Base-by-base conservation (phyloP, 2,888 invertebrate species). In the Torymus auratus region DNA sequence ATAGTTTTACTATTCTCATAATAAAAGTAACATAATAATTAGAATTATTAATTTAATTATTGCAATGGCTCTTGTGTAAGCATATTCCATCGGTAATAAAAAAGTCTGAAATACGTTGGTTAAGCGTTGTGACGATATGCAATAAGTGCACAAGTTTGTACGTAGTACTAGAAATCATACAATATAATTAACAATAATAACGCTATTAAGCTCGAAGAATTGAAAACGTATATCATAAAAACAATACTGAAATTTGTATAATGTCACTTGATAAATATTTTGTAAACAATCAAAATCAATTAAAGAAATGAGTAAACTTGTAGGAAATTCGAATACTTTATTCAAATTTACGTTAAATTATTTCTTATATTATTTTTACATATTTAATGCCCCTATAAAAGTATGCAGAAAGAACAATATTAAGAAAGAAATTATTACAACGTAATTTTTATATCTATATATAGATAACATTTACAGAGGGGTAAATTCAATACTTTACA, bases 1-100 rank as follows among this genome's bases (percentile, higher is more conserved):
- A 74, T 74, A 79, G 14, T 72, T 53, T 58, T 68, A 55, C 15
- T 68, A 79, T 62, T 62, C 52, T 79, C 62, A 64, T 52, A 69
- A 28, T 17, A 68, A 64, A 64, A 61, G 61, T 23, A 69, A 73
- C 61, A 58, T 65, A 71, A 71, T 64, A 52, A 72, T 78, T 65
- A 72, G 60, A 78, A 78, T 50, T 72, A 55, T 67, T 62, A 72
- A 78, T 67, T 78, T 62, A 72, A 68, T 73, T 55, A 78, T 78
- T 78, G 72, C 78, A 65, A 72, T 78, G 60, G 23, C 41, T 60
- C 14, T 71, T 13, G 4, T 73, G 12, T 17, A 58, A 72, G 67
- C 28, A 65, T 72, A 14, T 23, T 77, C 15, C n/a, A 64, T 64
- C 20, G 17, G 17, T 73, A 70, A 28, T 69, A 58, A 74, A 80